These are phyloP conservation scores for Eretmochelys imbricata DNA, from an alignment of 2,113 vertebrate species.

Conservation along the genomic window DNA sequence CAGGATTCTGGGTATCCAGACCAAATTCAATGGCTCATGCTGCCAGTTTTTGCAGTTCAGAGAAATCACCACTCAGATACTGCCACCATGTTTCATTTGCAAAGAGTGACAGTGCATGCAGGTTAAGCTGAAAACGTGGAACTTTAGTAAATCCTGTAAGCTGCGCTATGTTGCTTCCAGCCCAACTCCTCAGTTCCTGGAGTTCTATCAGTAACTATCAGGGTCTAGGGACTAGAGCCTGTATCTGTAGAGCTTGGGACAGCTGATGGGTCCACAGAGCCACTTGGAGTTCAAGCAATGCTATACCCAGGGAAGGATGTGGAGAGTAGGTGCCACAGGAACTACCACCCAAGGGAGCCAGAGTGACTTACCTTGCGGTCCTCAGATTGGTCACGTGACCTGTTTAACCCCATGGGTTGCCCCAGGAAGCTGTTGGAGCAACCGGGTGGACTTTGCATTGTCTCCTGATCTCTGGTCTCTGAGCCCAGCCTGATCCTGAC, in stretches of 20 bases:
- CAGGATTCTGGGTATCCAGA: no score
- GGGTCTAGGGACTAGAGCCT: not conserved
- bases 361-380: not conserved
- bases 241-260: not conserved
- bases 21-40: no score
- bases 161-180: no score
- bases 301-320: not conserved
- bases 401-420: not conserved
- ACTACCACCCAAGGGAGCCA: not conserved
- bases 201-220: not conserved
- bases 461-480: not conserved
- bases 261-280: not conserved
- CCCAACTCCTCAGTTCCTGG: no score
- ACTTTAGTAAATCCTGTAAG: no score
- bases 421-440: not conserved
- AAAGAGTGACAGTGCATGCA: no score
- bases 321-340: not conserved
- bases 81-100: no score
- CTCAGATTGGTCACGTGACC: not conserved
- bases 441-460: not conserved
- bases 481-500: not conserved
- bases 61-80: no score
- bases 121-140: no score
- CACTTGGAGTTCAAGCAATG: not conserved
- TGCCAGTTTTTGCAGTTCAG: no score